phyloP scores from a whole-genome alignment of 2,888 invertebrate genomes.

The Eupithecia vulgata region DNA sequence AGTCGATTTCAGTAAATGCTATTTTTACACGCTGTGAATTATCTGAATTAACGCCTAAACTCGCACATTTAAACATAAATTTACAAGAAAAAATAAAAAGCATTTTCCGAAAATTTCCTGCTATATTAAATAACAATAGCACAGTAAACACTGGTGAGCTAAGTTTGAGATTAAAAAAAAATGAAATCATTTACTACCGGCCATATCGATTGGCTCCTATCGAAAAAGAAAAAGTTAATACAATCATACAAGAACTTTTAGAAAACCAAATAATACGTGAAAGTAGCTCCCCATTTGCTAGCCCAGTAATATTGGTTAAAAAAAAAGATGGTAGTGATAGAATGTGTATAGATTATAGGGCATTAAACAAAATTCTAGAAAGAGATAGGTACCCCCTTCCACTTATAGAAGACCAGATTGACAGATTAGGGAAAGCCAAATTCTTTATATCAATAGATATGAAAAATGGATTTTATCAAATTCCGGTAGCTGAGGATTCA shows the following conservation, averaged over 20 bases:
- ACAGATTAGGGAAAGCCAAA: background rate
- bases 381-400: background rate
- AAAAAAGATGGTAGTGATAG: background rate
- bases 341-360: background rate
- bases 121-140: background rate
- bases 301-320: background rate
- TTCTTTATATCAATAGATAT: background rate
- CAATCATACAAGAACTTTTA: constrained; percentile 19
- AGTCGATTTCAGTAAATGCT: no score
- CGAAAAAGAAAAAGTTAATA: constrained; percentile 14
- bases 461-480: constrained; percentile 4
- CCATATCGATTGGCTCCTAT: constrained; percentile 9
- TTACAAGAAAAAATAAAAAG: background rate
- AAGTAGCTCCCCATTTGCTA: constrained; percentile 18
- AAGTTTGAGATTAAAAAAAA: background rate
- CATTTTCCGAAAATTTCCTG: background rate
- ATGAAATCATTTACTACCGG: constrained; percentile 1
- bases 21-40: no score
- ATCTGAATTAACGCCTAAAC: no score
- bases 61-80: background rate
- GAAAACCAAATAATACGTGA: constrained; percentile 24
- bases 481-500: constrained; percentile 2
- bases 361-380: background rate
- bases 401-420: background rate
- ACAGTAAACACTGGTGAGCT: constrained; percentile 13